Base-by-base conservation (phyloP, 2,797 vertebrate genomes). In the Octomys mimax region DNA sequence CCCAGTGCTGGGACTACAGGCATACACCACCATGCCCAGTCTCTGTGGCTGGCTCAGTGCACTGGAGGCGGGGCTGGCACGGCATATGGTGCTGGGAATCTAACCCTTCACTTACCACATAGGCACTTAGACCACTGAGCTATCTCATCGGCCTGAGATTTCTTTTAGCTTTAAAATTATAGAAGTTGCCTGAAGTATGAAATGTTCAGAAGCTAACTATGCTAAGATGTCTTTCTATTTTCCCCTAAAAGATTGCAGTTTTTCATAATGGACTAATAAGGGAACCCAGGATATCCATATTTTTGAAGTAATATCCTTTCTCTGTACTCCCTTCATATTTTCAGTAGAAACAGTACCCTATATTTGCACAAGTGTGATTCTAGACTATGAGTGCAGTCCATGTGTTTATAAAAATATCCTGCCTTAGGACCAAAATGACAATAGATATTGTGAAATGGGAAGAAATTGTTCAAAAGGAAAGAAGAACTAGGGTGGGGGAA, bases 161-260 rank as follows among this genome's bases (percentile, higher is more conserved):
- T 84, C 71, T 87, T 93, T 81, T n/a, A 87, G 52, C 39, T 78
- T 49, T 89, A 92, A 95, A 93, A 89, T 84, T 87, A 64, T 84
- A 59, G 64, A 90, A 42, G 36, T 94, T 87, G 21, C 71, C 46
- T 96, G 21, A 80, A 75, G 57, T 83, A 93, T 36, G 39, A 94
- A 80, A 84, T 89, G 14, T 66, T 91, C 64, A 93, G 21, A 22
- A 91, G 78, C 52, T 62, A 88, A 82, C 91, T 88, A 52, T 88
- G 46, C 75, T 79, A 33, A 88, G 33, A 89, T 91, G 24, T 86
- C 62, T 86, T 66, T 6, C 13, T 71, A 64, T 49, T 89, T 96
- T 90, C 39, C 59, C 49, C 78, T 90, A 97, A 93, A 42, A 96
- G 75, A 59, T 82, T 83, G 36, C 31, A 31, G 46, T 6, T 79